Percentiles rank a stretch among this genome's conserved stretches.
Conservation (phyloP, 2,888 invertebrate species). For the Diarsia mendica region DNA sequence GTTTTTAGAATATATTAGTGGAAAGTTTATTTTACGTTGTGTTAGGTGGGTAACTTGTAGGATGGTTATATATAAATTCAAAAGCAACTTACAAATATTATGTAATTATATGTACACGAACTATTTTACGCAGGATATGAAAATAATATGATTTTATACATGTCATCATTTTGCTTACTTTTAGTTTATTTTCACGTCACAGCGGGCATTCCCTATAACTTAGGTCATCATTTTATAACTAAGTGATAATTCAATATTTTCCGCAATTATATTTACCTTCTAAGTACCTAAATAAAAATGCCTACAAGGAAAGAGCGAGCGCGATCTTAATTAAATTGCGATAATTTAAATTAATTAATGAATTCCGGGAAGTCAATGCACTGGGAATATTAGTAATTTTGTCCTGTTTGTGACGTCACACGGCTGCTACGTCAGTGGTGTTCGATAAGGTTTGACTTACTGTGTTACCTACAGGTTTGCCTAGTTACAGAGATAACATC, state of each 20-base stretch:
- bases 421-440: not conserved
- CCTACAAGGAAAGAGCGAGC: conserved; percentile 12
- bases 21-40: not conserved
- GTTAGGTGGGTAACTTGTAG: not conserved
- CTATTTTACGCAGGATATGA: not conserved
- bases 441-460: conserved; percentile 5
- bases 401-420: not conserved
- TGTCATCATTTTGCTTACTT: not conserved
- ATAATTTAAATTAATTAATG: conserved; percentile 12
- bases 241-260: conserved; percentile 8
- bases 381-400: not conserved
- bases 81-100: not conserved
- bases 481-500: conserved; percentile 21
- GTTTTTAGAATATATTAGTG: not conserved
- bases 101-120: not conserved
- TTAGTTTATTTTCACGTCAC: not conserved
- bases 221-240: not conserved
- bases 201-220: not conserved
- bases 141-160: not conserved
- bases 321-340: conserved; percentile 15
- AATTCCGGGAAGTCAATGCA: not conserved
- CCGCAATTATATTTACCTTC: not conserved
- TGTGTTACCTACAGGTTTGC: not conserved
- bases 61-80: not conserved
- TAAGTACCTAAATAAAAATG: not conserved